phyloP scores from a whole-genome alignment of 2,113 vertebrate species.

The Protobothrops flavoviridis region DNA sequence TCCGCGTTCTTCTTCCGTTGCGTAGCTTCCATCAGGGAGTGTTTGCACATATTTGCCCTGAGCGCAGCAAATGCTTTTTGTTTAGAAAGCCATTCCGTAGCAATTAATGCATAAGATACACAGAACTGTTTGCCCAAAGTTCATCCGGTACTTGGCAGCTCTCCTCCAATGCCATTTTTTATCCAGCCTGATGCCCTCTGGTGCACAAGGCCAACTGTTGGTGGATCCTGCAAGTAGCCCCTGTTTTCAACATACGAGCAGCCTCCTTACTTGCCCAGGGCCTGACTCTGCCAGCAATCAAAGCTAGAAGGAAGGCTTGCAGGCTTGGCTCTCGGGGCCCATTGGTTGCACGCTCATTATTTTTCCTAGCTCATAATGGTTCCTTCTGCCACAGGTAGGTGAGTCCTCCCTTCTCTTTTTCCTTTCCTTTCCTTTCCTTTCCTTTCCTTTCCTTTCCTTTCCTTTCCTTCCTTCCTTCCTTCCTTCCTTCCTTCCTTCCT shows the following conservation, averaged over 20 bases:
- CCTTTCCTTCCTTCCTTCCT: neutral
- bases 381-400: neutral
- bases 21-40: neutral
- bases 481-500: neutral
- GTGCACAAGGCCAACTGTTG: neutral
- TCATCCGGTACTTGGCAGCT: neutral
- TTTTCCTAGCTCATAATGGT: neutral
- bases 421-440: neutral
- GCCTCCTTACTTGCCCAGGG: neutral
- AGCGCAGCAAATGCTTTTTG: neutral
- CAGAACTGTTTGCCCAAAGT: neutral
- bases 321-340: neutral
- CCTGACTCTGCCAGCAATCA: neutral
- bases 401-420: neutral
- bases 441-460: neutral
- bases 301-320: neutral
- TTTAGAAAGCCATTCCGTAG: neutral
- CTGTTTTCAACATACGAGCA: neutral
- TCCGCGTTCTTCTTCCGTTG: no score
- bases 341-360: neutral
- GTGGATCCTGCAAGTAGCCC: no score
- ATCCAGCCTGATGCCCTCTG: neutral
- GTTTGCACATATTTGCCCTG: neutral
- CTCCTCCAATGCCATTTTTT: neutral
- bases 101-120: neutral